Percentiles rank a stretch among this genome's conserved stretches.
Conservation (phyloP, 92 coral and sea anemone species). For the Zoanthus sansibaricus region DNA sequence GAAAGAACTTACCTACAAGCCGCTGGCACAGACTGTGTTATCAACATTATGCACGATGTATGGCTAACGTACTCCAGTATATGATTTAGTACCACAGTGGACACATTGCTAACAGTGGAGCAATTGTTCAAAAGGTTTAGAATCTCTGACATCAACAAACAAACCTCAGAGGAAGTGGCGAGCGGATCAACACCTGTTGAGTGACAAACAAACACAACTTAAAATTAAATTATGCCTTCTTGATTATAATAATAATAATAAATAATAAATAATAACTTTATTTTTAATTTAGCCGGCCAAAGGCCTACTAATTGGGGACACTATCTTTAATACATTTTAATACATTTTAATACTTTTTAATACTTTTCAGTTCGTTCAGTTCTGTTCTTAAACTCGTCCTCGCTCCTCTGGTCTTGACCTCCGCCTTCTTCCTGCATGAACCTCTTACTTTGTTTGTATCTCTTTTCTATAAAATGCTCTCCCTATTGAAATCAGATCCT, state of each 20-base stretch:
- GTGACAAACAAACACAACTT: not conserved
- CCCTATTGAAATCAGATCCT: too few relatives aligned
- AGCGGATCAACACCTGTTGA: constrained; percentile 81
- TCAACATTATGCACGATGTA: constrained; percentile 76
- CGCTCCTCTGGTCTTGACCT: not conserved
- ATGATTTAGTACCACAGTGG: constrained; percentile 67
- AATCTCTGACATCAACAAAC: constrained; percentile 83
- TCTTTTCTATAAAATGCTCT: too few relatives aligned
- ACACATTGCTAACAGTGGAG: constrained; percentile 81
- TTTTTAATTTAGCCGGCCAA: too few relatives aligned
- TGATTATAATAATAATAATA: too few relatives aligned
- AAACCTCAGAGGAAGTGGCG: constrained; percentile 81
- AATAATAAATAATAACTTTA: too few relatives aligned
- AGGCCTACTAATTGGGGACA: too few relatives aligned
- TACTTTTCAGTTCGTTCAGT: too few relatives aligned
- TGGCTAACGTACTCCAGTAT: constrained; percentile 76
- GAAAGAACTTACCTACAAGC: constrained; percentile 75
- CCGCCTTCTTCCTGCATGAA: too few relatives aligned
- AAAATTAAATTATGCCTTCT: not conserved
- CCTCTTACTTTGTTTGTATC: too few relatives aligned
- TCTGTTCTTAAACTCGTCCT: not conserved
- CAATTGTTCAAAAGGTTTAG: constrained; percentile 89
- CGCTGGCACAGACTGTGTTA: constrained; percentile 88
- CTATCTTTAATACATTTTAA: too few relatives aligned
- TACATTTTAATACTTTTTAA: too few relatives aligned